These are phyloP conservation scores for Pyrocoelia pectoralis DNA, from an alignment of 2,888 invertebrate genomes.

Conservation along the genomic window DNA sequence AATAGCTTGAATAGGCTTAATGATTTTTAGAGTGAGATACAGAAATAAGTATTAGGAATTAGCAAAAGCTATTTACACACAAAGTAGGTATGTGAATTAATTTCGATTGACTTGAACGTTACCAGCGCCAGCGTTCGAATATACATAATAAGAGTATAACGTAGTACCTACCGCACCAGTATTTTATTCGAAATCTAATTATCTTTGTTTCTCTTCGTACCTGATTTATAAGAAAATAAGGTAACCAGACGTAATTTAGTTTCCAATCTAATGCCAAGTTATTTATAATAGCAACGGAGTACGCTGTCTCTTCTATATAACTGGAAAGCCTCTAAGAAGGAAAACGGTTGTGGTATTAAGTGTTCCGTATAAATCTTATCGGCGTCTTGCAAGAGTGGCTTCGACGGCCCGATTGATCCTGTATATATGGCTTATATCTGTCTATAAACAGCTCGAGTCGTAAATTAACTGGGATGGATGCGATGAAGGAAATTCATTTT, in stretches of 20 bases:
- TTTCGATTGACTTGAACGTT: too few relatives aligned
- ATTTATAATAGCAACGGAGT: slow-evolving; percentile 40
- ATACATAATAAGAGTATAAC: too few relatives aligned
- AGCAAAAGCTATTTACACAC: too few relatives aligned
- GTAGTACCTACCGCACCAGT: too few relatives aligned
- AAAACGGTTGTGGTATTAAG: slow-evolving; percentile 48
- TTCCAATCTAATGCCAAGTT: slow-evolving; percentile 41
- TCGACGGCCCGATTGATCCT: slow-evolving; percentile 58
- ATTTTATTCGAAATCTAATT: slow-evolving; percentile 23
- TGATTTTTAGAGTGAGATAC: too few relatives aligned
- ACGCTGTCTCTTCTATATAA: slow-evolving; percentile 30
- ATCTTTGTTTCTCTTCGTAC: slow-evolving; percentile 28
- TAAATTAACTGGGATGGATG: slow-evolving; percentile 61
- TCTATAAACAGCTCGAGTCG: slow-evolving; percentile 60
- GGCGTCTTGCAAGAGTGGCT: slow-evolving; percentile 61
- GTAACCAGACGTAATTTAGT: slow-evolving; percentile 41
- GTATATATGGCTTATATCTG: slow-evolving; percentile 57
- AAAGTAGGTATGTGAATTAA: too few relatives aligned
- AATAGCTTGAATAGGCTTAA: too few relatives aligned
- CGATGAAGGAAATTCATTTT: slow-evolving; percentile 63
- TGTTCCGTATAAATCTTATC: slow-evolving; percentile 59
- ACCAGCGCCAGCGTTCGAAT: too few relatives aligned
- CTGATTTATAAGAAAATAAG: slow-evolving; percentile 34
- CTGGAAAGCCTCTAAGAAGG: slow-evolving; percentile 41
- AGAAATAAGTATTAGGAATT: too few relatives aligned